phyloP scores from a whole-genome alignment of 2,888 invertebrate species.

The Lottia gigantea region DNA sequence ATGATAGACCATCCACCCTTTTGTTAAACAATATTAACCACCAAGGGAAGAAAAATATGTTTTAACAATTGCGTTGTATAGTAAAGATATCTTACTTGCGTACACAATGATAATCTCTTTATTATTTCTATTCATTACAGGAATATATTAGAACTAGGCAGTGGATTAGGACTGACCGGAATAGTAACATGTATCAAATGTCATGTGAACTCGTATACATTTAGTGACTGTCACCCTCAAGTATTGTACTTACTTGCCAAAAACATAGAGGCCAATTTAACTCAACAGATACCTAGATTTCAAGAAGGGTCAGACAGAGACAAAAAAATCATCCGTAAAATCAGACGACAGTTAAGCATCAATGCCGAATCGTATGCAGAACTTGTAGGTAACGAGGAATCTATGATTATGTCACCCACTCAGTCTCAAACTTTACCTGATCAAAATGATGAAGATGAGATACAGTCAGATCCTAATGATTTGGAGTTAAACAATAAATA shows the following conservation, averaged over 20 bases:
- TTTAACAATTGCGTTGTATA: no score
- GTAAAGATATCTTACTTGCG: no score
- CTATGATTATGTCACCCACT: conserved; percentile 4
- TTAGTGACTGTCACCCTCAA: conserved; percentile 57
- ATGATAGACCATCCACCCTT: no score
- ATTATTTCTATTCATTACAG: conserved; percentile 32
- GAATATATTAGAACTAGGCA: conserved; percentile 55
- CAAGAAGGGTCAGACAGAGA: conserved; percentile 27
- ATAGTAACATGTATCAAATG: conserved; percentile 51
- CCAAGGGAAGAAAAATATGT: no score
- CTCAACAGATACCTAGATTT: conserved; percentile 18
- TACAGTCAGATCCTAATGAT: conserved; percentile 28
- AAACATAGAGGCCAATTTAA: conserved; percentile 54
- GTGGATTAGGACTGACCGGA: conserved; percentile 61
- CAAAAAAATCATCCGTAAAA: conserved; percentile 43
- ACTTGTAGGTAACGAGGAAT: conserved; percentile 15
- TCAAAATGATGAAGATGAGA: conserved; percentile 19
- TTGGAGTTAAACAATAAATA: conserved; percentile 32
- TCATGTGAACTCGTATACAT: conserved; percentile 42
- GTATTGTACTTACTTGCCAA: conserved; percentile 55
- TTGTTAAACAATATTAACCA: no score
- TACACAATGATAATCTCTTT: no score
- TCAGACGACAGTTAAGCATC: conserved; percentile 46
- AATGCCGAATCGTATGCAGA: conserved; percentile 34
- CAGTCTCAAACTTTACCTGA: conserved; percentile 1